Percentiles rank a stretch among this genome's conserved stretches.
phyloP scores from a whole-genome alignment of 2,113 vertebrate genomes.

The Micronisus gabar region DNA sequence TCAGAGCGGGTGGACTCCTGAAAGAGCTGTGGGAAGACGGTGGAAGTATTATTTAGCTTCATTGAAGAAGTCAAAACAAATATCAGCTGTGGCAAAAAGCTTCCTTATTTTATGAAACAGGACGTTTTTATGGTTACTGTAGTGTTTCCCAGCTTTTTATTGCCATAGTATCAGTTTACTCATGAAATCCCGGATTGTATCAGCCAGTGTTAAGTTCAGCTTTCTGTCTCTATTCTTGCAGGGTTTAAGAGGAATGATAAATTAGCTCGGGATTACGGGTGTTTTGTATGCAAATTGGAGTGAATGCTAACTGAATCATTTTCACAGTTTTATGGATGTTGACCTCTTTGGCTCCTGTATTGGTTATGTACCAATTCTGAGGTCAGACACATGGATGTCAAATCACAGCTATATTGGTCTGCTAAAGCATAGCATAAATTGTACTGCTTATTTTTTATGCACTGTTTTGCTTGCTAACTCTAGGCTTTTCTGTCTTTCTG shows the following conservation, averaged over 20 bases:
- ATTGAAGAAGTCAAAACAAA: background rate
- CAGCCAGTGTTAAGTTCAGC: background rate
- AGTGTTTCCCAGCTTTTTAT: background rate
- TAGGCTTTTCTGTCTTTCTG: background rate
- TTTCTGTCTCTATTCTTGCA: background rate
- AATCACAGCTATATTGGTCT: background rate
- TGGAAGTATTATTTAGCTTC: background rate
- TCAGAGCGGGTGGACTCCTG: background rate
- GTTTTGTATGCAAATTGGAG: background rate
- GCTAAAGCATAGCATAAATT: background rate
- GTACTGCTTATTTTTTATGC: background rate
- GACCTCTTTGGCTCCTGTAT: background rate
- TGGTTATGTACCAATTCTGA: background rate
- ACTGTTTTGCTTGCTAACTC: background rate
- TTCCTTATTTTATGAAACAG: background rate
- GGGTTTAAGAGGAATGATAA: background rate
- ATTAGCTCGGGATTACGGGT: background rate
- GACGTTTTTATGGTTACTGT: background rate
- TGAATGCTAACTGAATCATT: background rate
- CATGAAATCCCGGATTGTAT: background rate
- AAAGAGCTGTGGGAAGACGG: background rate
- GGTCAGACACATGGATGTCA: background rate
- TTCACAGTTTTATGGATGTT: background rate
- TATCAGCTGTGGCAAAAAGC: background rate
- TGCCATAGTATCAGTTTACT: background rate